phyloP scores from a whole-genome alignment of 2,113 vertebrate species.

The Nerophis ophidion region DNA sequence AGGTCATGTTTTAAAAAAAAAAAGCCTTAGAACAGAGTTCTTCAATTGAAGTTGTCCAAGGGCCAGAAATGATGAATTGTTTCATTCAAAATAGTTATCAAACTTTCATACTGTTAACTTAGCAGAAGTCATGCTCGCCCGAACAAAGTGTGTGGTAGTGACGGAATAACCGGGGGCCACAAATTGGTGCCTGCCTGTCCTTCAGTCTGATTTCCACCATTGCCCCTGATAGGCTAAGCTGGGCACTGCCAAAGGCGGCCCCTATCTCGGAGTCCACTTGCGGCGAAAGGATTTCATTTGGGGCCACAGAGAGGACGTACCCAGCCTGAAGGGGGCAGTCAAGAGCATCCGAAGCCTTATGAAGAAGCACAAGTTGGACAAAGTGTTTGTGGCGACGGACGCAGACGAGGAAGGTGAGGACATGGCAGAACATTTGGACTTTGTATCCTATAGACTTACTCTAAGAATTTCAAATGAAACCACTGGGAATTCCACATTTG shows the following conservation, averaged over 20 bases:
- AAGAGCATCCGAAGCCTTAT: conserved; percentile 82
- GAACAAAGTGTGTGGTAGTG: too few relatives aligned
- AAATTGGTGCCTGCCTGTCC: not conserved
- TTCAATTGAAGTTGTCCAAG: too few relatives aligned
- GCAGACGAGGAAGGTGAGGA: conserved; percentile 79
- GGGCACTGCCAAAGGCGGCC: conserved; percentile 81
- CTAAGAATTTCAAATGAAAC: not conserved
- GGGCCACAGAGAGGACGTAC: conserved; percentile 92
- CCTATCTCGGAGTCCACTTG: conserved; percentile 87
- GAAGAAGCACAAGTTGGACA: conserved; percentile 75
- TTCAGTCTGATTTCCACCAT: conserved; percentile 5
- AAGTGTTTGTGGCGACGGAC: conserved; percentile 92
- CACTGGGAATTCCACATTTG: not conserved
- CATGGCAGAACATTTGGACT: not conserved
- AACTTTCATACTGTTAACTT: too few relatives aligned
- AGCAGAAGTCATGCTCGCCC: too few relatives aligned
- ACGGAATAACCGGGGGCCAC: too few relatives aligned
- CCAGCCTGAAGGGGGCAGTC: conserved; percentile 81
- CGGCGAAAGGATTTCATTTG: conserved; percentile 93
- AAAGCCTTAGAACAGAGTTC: too few relatives aligned
- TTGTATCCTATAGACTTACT: too few relatives aligned
- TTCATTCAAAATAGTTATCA: too few relatives aligned
- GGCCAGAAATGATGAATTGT: too few relatives aligned
- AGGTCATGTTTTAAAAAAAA: too few relatives aligned
- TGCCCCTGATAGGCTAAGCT: conserved; percentile 68